Conservation (phyloP, 2,888 invertebrate species). For the Papilio demoleus region DNA sequence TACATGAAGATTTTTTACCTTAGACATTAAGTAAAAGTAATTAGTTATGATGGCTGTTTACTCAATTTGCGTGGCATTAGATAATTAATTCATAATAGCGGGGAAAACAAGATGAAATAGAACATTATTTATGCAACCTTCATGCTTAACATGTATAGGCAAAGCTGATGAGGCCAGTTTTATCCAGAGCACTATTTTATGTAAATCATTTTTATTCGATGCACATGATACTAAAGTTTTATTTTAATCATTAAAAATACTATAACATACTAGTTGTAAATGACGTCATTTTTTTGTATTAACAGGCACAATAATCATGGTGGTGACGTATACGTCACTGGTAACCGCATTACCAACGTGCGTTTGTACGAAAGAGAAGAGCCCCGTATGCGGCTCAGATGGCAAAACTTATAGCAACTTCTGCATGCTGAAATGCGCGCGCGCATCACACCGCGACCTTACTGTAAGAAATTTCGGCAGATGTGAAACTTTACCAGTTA, state of each 20-base stretch:
- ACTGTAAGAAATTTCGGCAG: constrained; percentile 16
- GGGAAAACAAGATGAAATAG: background rate
- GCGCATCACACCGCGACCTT: constrained; percentile 43
- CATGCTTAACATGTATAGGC: background rate
- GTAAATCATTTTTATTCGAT: background rate
- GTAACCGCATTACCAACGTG: constrained; percentile 42
- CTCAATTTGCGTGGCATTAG: background rate
- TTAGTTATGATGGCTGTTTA: background rate
- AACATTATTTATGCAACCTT: background rate
- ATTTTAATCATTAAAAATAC: background rate
- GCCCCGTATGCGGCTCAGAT: constrained; percentile 56
- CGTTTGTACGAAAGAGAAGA: constrained; percentile 49
- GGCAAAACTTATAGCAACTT: constrained; percentile 54
- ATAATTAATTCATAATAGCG: background rate
- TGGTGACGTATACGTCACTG: constrained; percentile 28
- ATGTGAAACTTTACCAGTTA: constrained; percentile 24
- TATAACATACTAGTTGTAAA: background rate
- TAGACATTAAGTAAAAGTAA: too few relatives aligned
- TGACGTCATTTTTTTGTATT: constrained; percentile 13
- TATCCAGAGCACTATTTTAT: background rate
- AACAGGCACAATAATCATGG: constrained; percentile 33
- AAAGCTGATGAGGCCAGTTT: background rate
- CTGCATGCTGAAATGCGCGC: constrained; percentile 51
- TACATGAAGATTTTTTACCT: too few relatives aligned
- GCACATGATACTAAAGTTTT: background rate